Evolutionary conservation across 2,113 vertebrate species (phyloP).

Genomic region (Perca flavescens): DNA sequence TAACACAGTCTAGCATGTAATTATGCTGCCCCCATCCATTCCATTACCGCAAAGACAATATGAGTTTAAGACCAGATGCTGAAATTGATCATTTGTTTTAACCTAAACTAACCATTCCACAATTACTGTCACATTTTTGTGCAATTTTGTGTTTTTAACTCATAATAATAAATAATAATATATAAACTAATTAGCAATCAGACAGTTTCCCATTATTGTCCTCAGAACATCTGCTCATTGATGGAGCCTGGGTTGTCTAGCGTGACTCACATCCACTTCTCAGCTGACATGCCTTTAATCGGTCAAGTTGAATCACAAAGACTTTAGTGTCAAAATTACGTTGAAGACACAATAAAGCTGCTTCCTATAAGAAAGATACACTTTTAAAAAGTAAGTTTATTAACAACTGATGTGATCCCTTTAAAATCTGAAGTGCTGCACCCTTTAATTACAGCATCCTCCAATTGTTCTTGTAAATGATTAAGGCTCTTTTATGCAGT

Average conservation of each 20-base stretch:
- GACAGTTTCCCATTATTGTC: constrained; percentile 61
- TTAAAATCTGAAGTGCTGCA: constrained; percentile 16
- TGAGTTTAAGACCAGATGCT: constrained; percentile 56
- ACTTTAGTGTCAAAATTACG: background rate
- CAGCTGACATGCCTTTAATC: constrained; percentile 18
- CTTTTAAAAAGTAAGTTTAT: background rate
- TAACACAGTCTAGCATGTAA: constrained; percentile 7
- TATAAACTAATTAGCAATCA: constrained; percentile 82
- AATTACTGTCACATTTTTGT: constrained; percentile 78
- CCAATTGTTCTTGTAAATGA: constrained; percentile 50
- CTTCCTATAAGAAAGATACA: background rate
- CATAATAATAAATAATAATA: no score
- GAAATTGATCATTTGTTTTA: constrained; percentile 73
- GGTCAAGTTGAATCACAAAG: constrained; percentile 55
- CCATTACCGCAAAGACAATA: constrained; percentile 36
- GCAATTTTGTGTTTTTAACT: constrained; percentile 76
- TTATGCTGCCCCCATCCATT: background rate
- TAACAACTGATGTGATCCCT: background rate
- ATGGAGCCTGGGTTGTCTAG: constrained; percentile 32
- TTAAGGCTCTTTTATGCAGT: constrained; percentile 26
- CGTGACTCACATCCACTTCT: constrained; percentile 50
- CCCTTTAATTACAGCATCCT: constrained; percentile 49
- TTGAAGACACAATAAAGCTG: background rate
- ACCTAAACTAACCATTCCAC: constrained; percentile 78
- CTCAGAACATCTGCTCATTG: constrained; percentile 77